Evolutionary conservation across 2,113 vertebrate genomes (phyloP).

Genomic region (Copsychus sechellarum): DNA sequence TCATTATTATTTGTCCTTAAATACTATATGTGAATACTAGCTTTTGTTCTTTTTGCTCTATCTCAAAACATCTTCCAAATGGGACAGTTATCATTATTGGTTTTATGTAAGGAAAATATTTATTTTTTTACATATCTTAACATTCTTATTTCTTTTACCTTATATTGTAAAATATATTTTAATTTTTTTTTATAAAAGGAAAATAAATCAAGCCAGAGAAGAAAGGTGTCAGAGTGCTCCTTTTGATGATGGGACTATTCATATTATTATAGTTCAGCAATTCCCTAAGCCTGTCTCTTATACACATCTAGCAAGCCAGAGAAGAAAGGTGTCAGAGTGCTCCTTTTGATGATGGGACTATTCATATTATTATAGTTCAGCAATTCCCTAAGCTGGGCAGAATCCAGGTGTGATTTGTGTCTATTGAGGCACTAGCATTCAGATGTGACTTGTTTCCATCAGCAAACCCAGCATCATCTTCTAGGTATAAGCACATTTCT

Average conservation of each 20-base stretch:
- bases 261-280: neutral
- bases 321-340: neutral
- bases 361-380: neutral
- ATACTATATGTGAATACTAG: neutral
- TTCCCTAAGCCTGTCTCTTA: neutral
- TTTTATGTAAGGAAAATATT: neutral
- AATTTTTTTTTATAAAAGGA: neutral
- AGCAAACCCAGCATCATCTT: neutral
- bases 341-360: neutral
- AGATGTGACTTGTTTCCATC: neutral
- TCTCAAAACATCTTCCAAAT: neutral
- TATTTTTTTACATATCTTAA: neutral
- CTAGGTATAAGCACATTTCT: neutral
- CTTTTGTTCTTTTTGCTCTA: neutral
- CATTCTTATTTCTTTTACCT: neutral
- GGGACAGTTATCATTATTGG: neutral
- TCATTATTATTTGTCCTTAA: neutral
- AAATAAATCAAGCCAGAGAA: neutral
- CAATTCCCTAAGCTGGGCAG: neutral
- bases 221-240: neutral
- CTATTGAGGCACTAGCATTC: fast-evolving
- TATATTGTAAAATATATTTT: neutral
- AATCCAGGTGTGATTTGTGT: neutral
- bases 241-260: too few relatives aligned
- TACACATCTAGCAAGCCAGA: too few relatives aligned